Evolutionary conservation across 1,140 invertebrate species (phyloP).

Genomic region (Metaphire vulgaris): DNA sequence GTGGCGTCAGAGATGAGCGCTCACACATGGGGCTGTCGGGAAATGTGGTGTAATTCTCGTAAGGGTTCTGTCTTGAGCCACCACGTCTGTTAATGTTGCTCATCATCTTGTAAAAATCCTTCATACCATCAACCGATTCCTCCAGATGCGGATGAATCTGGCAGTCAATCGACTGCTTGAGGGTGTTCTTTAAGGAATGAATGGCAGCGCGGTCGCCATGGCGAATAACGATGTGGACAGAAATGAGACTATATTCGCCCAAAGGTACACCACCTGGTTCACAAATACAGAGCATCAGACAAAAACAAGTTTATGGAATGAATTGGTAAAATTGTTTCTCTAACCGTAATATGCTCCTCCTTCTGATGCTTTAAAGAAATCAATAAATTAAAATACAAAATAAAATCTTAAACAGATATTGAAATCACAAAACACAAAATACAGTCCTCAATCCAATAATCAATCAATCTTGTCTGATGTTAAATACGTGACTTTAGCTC

Average conservation of each 20-base stretch:
- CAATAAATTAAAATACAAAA: no score
- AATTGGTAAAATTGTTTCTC: no score
- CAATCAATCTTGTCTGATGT: no score
- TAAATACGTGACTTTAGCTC: no score
- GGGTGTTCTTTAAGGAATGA: slow-evolving; percentile 67
- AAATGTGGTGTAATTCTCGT: slow-evolving; percentile 71
- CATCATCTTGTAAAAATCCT: slow-evolving; percentile 37
- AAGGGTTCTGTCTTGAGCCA: slow-evolving; percentile 60
- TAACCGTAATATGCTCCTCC: no score
- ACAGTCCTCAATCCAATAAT: no score
- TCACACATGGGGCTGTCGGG: slow-evolving; percentile 60
- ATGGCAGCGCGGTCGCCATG: slow-evolving; percentile 82
- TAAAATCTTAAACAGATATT: no score
- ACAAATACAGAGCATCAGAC: no score
- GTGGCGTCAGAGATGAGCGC: slow-evolving; percentile 65
- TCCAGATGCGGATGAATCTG: slow-evolving; percentile 46
- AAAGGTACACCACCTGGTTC: slow-evolving; percentile 57
- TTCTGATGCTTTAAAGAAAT: no score
- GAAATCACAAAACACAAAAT: no score
- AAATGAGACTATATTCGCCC: slow-evolving; percentile 63
- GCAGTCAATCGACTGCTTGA: slow-evolving; percentile 64
- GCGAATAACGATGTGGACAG: slow-evolving; percentile 69
- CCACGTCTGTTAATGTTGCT: slow-evolving; percentile 22
- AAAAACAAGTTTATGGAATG: no score
- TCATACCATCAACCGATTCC: slow-evolving; percentile 32